These are phyloP conservation scores for Pongo pygmaeus DNA, from an alignment of 2,113 vertebrate genomes.

Conservation along the genomic window DNA sequence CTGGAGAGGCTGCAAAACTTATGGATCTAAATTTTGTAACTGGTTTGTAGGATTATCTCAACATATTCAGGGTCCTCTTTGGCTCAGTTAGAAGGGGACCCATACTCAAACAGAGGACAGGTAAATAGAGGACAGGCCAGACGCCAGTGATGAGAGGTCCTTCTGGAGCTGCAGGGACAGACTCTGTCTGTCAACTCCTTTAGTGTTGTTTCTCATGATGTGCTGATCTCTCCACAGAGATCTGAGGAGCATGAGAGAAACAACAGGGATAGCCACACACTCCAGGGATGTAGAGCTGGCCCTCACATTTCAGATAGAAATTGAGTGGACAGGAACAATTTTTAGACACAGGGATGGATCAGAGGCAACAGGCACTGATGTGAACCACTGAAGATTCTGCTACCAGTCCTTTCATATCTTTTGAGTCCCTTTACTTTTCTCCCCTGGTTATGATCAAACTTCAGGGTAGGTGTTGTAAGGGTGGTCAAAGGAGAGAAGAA, in stretches of 20 bases:
- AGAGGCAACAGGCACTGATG: background rate
- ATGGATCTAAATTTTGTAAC: background rate
- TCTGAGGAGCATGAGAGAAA: background rate
- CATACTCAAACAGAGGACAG: background rate
- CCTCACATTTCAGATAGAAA: background rate
- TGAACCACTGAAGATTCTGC: background rate
- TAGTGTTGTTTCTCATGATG: background rate
- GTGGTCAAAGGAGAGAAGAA: background rate
- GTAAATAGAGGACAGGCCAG: background rate
- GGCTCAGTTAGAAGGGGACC: background rate
- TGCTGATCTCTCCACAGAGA: background rate
- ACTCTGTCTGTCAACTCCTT: background rate
- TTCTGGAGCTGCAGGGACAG: background rate
- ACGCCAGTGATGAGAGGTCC: background rate
- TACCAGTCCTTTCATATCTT: background rate
- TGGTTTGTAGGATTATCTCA: background rate
- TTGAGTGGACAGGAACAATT: background rate
- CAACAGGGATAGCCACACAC: background rate
- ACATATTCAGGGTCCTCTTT: background rate
- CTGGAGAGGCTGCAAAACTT: background rate
- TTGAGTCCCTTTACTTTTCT: background rate
- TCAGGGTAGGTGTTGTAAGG: background rate
- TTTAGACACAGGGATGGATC: background rate
- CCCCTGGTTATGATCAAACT: background rate
- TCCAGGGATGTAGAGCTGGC: background rate